A percentile compares a stretch with the other conserved stretches of the same genome.
Conservation (phyloP, 2,113 vertebrate species). For the Antechinus stuartii region DNA sequence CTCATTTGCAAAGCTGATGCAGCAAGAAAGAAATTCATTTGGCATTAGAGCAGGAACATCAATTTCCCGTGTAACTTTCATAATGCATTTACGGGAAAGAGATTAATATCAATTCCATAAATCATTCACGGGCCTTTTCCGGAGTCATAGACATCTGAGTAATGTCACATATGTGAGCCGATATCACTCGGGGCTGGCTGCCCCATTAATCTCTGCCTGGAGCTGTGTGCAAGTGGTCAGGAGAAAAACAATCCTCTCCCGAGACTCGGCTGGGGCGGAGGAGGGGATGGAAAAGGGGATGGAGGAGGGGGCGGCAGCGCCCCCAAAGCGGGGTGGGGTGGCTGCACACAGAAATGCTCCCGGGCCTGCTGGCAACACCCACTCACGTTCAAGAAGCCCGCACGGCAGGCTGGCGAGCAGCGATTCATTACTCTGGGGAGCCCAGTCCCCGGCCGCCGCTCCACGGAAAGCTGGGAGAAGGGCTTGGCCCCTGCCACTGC, state of each 20-base stretch:
- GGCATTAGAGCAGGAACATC: slow-evolving; percentile 91
- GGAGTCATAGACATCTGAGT: slow-evolving; percentile 89
- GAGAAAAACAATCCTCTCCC: slow-evolving; percentile 82
- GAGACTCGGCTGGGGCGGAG: slow-evolving; percentile 59
- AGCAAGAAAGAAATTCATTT: slow-evolving; percentile 92
- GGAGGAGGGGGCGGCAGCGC: slow-evolving; percentile 45
- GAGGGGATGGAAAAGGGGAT: no score
- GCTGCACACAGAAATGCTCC: slow-evolving; percentile 14
- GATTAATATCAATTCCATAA: slow-evolving; percentile 99
- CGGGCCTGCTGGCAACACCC: slow-evolving; percentile 7
- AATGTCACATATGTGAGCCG: slow-evolving; percentile 92
- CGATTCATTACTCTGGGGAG: slow-evolving; percentile 23
- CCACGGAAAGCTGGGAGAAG: neutral
- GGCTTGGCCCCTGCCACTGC: no score
- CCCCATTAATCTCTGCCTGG: slow-evolving; percentile 92
- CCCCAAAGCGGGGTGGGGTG: slow-evolving; percentile 45
- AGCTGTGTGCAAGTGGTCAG: slow-evolving; percentile 84
- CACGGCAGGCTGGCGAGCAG: neutral
- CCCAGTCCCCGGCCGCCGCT: neutral
- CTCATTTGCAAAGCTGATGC: slow-evolving; percentile 89
- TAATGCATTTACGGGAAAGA: slow-evolving; percentile 97
- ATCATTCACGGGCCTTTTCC: slow-evolving; percentile 95
- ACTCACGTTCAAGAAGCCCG: slow-evolving; percentile 24
- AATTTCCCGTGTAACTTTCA: slow-evolving; percentile 93
- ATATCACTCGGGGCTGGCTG: slow-evolving; percentile 88